Base-by-base conservation (phyloP, 1,140 invertebrate genomes). In the Solen grandis region DNA sequence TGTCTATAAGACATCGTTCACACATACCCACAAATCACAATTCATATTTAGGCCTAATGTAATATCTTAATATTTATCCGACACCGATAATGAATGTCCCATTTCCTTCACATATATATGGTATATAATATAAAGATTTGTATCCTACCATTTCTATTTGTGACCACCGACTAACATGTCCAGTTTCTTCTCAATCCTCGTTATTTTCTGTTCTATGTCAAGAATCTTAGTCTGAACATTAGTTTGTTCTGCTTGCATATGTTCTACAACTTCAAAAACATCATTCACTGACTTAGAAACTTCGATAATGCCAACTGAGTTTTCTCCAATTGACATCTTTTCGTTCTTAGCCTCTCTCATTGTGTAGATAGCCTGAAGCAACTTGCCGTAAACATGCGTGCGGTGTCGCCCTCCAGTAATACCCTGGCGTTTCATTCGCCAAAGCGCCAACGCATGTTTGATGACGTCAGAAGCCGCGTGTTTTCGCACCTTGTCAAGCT, bases 401-500 rank as follows among this genome's bases (percentile, higher is more conserved):
- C 83, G 62, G 63, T 59, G 82, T 54, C 27, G 19, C 13, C 46
- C 63, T 35, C 77, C 75, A 13, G 68, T 13, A 10, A 65, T 52
- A 46, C 66, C 55, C 22, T 55, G 65, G 5, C 79, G 80, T 36
- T 83, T 85, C 72, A 86, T 73, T 31, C 75, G 72, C 83, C 81
- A 89, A 25, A 88, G 57, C 41, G 83, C 82, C 14, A 90, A 60
- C n/a, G 86, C 82, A 46, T 86, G 83, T 69, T 89, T 89, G 2
- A 89, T 83, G 16, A 87, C 83, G 68, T 89, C 85, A 5, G 88
- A 84, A 31, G 88, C 87, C 3, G 85, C 85, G 36, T 87, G 65
- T 65, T 87, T 88, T 31, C 83, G 68, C 35, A 84, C 62, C 60
- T 89, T 87, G 36, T 86, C 86, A 5, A 89, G 78, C 75, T 87